Base-by-base conservation (phyloP, 2,888 invertebrate genomes). In the Caenorhabditis angaria region DNA sequence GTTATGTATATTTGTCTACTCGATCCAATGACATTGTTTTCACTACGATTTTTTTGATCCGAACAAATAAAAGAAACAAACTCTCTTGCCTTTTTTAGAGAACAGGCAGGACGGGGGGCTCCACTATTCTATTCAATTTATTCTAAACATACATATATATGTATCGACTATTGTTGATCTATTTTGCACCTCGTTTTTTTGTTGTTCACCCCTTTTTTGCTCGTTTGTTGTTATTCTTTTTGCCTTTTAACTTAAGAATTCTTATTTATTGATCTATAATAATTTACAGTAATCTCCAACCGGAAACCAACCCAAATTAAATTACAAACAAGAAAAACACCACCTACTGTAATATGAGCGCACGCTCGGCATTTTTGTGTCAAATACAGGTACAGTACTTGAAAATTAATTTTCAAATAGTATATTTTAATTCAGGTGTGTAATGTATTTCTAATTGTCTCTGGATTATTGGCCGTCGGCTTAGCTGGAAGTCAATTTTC, bases 401-500 rank as follows among this genome's bases (percentile, higher is more conserved):
- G 29, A 28, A 50, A 24, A 14, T 48, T 27, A 8, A 25, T 22
- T 28, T 25, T 48, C n/a, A 12, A 41, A 24, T n/a, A 48, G 4
- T 50, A 22, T 27, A 35, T 24, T 35, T 22, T 32, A 24, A 61
- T 68, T 50, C 58, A 84, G 82, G 81, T 76, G 58, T 86, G 86
- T 78, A 87, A 87, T 74, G 70, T 76, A 27, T 66, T 83, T 48
- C 77, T 87, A 47, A 74, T 87, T 47, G 50, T 83, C 54, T 68
- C 80, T 41, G 87, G 87, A 32, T 69, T 87, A 51, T 70, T 78
- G 22, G 76, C 85, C 18, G 76, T 83, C 2, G 87, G 81, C n/a
- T 69, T 87, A 20, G 83, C 83, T 27, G 82, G 83, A 2, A 80
- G 80, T 58, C 87, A 87, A 70, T 87, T 87, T 72, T 82, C 85